Base-by-base conservation (phyloP, 1,140 invertebrate species). In the Caenorhabditis elegans region DNA sequence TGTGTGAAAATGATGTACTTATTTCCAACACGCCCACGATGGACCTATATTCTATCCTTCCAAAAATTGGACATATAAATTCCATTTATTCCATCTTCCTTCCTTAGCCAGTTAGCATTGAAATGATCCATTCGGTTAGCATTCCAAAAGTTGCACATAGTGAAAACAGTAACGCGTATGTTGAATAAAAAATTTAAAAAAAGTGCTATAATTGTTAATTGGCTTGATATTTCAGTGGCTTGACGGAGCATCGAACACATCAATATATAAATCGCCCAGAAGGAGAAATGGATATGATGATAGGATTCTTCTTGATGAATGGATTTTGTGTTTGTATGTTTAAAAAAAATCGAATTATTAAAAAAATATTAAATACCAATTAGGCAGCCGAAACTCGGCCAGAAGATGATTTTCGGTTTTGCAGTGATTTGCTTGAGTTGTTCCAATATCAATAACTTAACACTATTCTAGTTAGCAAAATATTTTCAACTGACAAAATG, bases 301-400 rank as follows among this genome's bases (percentile, higher is more conserved):
- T 82, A 48, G 86, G 86, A 3, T 86, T 86, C 51, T 86, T 86
- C 26, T 49, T 86, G 26, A 86, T 86, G 86, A 86, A 86, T 48
- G 86, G 86, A n/a, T 81, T 83, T 24, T 86, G 86, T 47, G 80
- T 86, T 76, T 85, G 86, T 86, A 43, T 39, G 53, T 22, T 78
- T 36, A 22, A 19, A 39, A 79, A 6, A 10, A 34, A 3, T 19
- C 46, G n/a, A n/a, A n/a, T n/a, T n/a, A n/a, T n/a, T n/a, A n/a
- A n/a, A n/a, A n/a, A n/a, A n/a, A n/a, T n/a, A n/a, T n/a, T n/a
- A n/a, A n/a, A n/a, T n/a, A n/a, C n/a, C n/a, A n/a, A n/a, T n/a
- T n/a, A n/a, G n/a, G n/a, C n/a, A n/a, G n/a, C n/a, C n/a, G n/a
- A n/a, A n/a, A n/a, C n/a, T n/a, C n/a, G n/a, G n/a, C n/a, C n/a